Evolutionary conservation across 2,797 vertebrate genomes (phyloP).

Genomic region (Crypturellus tataupa): DNA sequence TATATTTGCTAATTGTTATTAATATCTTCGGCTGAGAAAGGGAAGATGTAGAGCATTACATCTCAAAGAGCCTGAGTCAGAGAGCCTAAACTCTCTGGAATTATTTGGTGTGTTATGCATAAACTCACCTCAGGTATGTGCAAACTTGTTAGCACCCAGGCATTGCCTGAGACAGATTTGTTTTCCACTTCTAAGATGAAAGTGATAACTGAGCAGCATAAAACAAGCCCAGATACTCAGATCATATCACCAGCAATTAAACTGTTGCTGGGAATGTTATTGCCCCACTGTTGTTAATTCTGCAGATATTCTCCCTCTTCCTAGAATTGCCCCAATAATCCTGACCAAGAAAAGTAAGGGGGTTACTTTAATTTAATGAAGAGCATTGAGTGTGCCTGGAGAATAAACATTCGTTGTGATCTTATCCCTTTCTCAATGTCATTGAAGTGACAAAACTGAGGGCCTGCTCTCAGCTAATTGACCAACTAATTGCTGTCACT

Average conservation of each 20-base stretch:
- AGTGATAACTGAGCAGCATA: neutral
- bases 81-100: neutral
- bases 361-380: neutral
- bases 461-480: neutral
- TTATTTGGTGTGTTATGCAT: neutral
- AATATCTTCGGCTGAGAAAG: neutral
- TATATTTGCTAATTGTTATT: neutral
- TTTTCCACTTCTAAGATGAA: neutral
- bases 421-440: neutral
- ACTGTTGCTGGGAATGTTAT: neutral
- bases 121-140: rapidly evolving
- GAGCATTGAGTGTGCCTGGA: neutral
- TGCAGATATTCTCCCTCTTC: neutral
- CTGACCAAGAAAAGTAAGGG: neutral
- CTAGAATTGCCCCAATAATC: neutral
- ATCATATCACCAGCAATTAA: neutral
- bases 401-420: neutral
- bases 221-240: neutral
- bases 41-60: neutral
- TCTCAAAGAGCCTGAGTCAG: neutral
- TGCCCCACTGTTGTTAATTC: neutral
- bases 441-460: neutral
- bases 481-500: neutral
- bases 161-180: neutral
- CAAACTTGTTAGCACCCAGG: neutral